These are phyloP conservation scores for Lophotis ruficrista DNA, from an alignment of 2,113 vertebrate species.

Conservation along the genomic window DNA sequence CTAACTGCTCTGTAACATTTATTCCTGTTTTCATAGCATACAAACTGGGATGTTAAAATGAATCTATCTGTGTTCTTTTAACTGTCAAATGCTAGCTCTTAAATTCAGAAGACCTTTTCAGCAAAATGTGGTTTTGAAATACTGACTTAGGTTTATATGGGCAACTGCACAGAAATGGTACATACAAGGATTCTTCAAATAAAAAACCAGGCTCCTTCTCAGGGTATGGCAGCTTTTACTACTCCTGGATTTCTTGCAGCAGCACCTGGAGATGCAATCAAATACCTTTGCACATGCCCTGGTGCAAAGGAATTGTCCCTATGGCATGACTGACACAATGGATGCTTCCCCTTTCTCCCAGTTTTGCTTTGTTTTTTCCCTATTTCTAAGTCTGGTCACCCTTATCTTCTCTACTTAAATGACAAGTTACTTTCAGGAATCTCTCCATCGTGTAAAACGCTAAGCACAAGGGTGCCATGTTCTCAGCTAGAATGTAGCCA, in stretches of 20 bases:
- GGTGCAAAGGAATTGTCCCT: not conserved
- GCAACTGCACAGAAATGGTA: not conserved
- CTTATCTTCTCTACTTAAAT: not conserved
- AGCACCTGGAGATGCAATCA: not conserved
- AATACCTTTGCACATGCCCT: not conserved
- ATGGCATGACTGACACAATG: not conserved
- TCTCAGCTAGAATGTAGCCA: not conserved
- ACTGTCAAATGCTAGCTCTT: not conserved
- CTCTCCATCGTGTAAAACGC: not conserved
- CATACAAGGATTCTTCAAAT: not conserved
- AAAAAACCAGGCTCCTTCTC: not conserved
- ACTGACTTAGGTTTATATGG: not conserved
- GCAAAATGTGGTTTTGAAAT: not conserved
- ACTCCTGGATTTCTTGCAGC: not conserved
- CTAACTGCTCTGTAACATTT: not conserved
- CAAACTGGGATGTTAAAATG: not conserved
- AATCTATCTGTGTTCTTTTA: not conserved
- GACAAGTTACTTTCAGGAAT: not conserved
- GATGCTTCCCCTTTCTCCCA: not conserved
- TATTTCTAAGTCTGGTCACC: not conserved
- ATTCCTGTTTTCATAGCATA: not conserved
- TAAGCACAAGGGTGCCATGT: rapidly evolving
- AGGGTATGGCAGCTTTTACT: not conserved
- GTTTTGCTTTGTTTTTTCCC: not conserved
- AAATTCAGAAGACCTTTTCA: not conserved